Percentiles rank a stretch among this genome's conserved stretches.
Conservation (phyloP, 2,888 invertebrate species). For the Panzeria rudis region DNA sequence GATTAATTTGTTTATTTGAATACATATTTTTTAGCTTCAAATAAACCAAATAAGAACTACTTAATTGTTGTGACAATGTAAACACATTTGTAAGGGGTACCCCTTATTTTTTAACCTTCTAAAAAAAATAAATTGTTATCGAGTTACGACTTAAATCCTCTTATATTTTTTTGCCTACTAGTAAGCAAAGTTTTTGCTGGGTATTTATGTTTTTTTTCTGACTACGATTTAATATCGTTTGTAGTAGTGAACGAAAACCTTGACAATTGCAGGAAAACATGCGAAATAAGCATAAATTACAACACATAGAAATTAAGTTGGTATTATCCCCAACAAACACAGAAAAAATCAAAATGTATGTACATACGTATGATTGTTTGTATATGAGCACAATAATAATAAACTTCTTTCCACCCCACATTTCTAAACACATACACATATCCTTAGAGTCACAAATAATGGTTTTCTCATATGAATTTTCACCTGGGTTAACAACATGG, state of each 20-base stretch:
- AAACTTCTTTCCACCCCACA: conserved; percentile 16
- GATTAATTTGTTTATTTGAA: too few relatives aligned
- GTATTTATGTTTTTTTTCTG: background rate
- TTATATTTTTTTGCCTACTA: too few relatives aligned
- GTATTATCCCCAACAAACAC: conserved; percentile 53
- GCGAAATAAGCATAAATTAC: conserved; percentile 81
- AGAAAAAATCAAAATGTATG: background rate
- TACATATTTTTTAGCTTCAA: too few relatives aligned
- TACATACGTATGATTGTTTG: background rate
- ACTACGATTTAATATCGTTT: conserved; percentile 14
- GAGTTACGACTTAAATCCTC: too few relatives aligned
- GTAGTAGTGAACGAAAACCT: conserved; percentile 74
- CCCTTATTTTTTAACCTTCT: too few relatives aligned
- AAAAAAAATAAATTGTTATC: too few relatives aligned
- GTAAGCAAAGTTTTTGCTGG: too few relatives aligned
- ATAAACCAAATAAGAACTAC: too few relatives aligned
- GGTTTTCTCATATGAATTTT: conserved; percentile 36
- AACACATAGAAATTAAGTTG: conserved; percentile 74
- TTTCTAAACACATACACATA: conserved; percentile 15
- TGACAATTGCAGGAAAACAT: conserved; percentile 81
- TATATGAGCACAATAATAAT: background rate
- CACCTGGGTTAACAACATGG: conserved; percentile 19
- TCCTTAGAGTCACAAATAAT: conserved; percentile 2
- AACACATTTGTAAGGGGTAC: too few relatives aligned
- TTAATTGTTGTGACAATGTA: too few relatives aligned